Percentiles rank a stretch among this genome's conserved stretches.
These are phyloP conservation scores for Onthophagus taurus DNA, from an alignment of 1,140 invertebrate genomes.

Conservation along the genomic window DNA sequence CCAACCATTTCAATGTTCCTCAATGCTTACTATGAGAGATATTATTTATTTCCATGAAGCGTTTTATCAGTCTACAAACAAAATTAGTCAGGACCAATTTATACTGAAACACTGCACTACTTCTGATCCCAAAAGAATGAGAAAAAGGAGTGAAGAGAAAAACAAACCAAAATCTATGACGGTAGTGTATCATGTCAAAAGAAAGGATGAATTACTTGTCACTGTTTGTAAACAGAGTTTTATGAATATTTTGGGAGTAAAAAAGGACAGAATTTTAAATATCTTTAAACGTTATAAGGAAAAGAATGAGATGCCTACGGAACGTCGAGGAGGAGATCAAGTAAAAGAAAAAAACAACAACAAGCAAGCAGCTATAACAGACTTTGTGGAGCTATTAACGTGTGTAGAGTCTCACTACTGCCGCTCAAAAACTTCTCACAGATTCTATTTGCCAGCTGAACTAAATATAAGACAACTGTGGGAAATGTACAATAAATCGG, in stretches of 20 bases:
- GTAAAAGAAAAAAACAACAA: slow-evolving; percentile 7
- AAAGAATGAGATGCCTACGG: slow-evolving; percentile 1
- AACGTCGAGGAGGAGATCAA: slow-evolving; percentile 3
- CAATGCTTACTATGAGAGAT: slow-evolving; percentile 5
- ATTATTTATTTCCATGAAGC: slow-evolving; percentile 5
- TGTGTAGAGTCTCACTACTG: slow-evolving; percentile 6
- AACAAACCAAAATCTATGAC: slow-evolving; percentile 5
- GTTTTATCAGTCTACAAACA: slow-evolving; percentile 3
- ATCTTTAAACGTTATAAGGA: slow-evolving; percentile 8
- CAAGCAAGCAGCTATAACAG: slow-evolving; percentile 2
- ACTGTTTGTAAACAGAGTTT: slow-evolving; percentile 5
- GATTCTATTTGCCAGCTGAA: slow-evolving; percentile 7
- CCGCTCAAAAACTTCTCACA: slow-evolving; percentile 5
- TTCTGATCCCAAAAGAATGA: slow-evolving; percentile 1
- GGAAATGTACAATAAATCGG: slow-evolving; percentile 8
- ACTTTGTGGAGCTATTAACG: slow-evolving; percentile 7
- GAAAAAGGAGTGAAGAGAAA: slow-evolving; percentile 4
- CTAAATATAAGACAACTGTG: slow-evolving; percentile 7
- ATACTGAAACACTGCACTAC: slow-evolving; percentile 3
- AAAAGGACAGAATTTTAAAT: slow-evolving; percentile 9
- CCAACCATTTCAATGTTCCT: slow-evolving; percentile 5
- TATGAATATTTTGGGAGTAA: slow-evolving; percentile 9
- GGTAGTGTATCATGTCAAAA: slow-evolving; percentile 7
- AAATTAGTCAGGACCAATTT: slow-evolving; percentile 4
- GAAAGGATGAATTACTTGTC: slow-evolving; percentile 4